Evolutionary conservation across 2,888 invertebrate species (phyloP).

Genomic region (Phalera bucephala): DNA sequence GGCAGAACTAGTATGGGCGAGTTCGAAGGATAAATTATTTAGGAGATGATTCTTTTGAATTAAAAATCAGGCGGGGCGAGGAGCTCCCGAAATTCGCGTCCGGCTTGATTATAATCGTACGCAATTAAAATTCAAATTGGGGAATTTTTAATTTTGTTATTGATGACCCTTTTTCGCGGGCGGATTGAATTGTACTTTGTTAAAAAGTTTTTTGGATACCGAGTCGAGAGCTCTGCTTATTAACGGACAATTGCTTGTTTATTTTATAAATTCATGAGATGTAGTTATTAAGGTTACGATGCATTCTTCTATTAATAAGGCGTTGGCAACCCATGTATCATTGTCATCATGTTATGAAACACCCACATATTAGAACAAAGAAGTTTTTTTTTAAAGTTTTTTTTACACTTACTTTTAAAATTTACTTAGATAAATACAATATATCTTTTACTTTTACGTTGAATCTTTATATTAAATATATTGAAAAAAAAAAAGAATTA

Average conservation of each 20-base stretch:
- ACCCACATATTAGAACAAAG: too few relatives aligned
- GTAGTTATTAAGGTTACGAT: too few relatives aligned
- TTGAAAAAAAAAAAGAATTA: too few relatives aligned
- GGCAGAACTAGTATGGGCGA: constrained; percentile 61
- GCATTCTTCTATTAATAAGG: too few relatives aligned
- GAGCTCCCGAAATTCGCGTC: constrained; percentile 70
- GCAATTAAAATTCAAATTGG: constrained; percentile 83
- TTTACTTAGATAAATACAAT: too few relatives aligned
- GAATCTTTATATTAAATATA: too few relatives aligned
- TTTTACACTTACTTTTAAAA: too few relatives aligned
- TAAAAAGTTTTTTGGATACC: constrained; percentile 60
- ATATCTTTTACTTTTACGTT: too few relatives aligned
- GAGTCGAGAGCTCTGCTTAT: constrained; percentile 55
- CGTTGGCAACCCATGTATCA: too few relatives aligned
- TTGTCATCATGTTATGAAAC: too few relatives aligned
- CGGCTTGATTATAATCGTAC: constrained; percentile 77
- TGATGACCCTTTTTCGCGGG: constrained; percentile 73
- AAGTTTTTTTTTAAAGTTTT: too few relatives aligned
- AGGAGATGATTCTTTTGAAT: constrained; percentile 65
- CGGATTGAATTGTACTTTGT: constrained; percentile 67
- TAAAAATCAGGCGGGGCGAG: constrained; percentile 49
- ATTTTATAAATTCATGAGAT: constrained; percentile 36
- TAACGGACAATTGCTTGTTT: constrained; percentile 62
- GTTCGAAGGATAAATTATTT: constrained; percentile 70
- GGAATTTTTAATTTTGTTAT: constrained; percentile 81